phyloP scores from a whole-genome alignment of 2,888 invertebrate genomes.

The Cryptophagus acutangulus region DNA sequence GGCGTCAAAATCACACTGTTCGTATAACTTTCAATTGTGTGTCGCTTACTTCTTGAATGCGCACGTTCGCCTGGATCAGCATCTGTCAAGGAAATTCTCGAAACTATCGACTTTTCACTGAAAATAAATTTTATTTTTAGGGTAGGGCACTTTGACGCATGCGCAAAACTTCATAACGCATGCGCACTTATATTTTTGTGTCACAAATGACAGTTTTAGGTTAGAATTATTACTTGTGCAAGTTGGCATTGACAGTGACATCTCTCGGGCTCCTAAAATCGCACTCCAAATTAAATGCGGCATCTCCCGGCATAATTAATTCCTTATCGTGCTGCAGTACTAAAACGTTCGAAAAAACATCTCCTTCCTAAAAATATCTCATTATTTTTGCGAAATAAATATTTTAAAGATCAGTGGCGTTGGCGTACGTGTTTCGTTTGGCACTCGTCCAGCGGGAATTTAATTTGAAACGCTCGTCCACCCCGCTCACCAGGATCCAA shows the following conservation, averaged over 20 bases:
- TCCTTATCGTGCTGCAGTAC: slow-evolving; percentile 64
- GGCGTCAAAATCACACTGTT: slow-evolving; percentile 32
- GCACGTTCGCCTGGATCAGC: slow-evolving; percentile 50
- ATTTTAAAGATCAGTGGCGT: background rate
- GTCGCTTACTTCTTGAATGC: slow-evolving; percentile 22
- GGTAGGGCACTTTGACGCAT: too few relatives aligned
- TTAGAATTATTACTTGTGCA: slow-evolving; percentile 44
- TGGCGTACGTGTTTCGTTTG: slow-evolving; percentile 50
- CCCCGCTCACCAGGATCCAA: slow-evolving; percentile 49
- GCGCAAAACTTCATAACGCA: too few relatives aligned
- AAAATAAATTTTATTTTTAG: slow-evolving; percentile 14
- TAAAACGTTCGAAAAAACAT: slow-evolving; percentile 57
- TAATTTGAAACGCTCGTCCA: slow-evolving; percentile 51
- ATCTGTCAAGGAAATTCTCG: slow-evolving; percentile 53
- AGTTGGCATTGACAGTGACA: slow-evolving; percentile 51
- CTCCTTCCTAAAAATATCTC: slow-evolving; percentile 46
- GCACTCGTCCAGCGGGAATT: slow-evolving; percentile 55
- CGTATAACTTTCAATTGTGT: slow-evolving; percentile 26
- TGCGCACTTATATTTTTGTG: too few relatives aligned
- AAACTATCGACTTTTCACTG: slow-evolving; percentile 36
- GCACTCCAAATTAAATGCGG: slow-evolving; percentile 61
- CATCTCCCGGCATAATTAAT: slow-evolving; percentile 60
- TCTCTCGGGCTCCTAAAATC: slow-evolving; percentile 56
- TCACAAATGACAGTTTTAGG: slow-evolving; percentile 11
- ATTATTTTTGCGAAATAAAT: background rate